Base-by-base conservation (phyloP, 2,888 invertebrate species). In the Melolontha melolontha region DNA sequence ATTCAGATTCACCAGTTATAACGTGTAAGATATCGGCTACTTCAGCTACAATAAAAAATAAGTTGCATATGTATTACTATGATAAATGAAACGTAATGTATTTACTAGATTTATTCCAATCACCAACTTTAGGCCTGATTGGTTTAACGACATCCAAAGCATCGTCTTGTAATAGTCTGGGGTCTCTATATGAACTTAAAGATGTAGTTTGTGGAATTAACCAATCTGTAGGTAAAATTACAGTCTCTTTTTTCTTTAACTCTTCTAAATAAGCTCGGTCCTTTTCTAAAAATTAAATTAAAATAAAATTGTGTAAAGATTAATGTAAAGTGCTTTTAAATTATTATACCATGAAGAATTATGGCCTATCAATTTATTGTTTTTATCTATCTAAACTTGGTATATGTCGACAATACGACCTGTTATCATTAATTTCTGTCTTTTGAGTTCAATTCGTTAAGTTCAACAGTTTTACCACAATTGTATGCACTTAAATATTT, bases 1-100 rank as follows among this genome's bases (percentile, higher is more conserved):
- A 68, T 16, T 68, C 65, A 51, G 34, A 59, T 10, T 59, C 14
- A 17, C 68, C 65, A 5, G 68, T 68, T 12, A 50, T 59, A 5
- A 59, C 34, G 7, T 68, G 42, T n/a, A 68, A 8, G 14, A 68
- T 68, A 29, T 68, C 41, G n/a, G 57, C 49, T 17, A 68, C 39
- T 34, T 59, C 57, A 16, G n/a, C 66, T 66, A 47, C 39, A 65
- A 54, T 12, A 64, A 10, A 41, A n/a, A 27, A 12, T 5, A 11
- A 49, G 49, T 27, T 12, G 22, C 10, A 27, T 14, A 44, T 11
- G 5, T 17, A 41, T 44, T 49, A 14, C 12, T 34, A 12, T 16
- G 12, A 16, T 7, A 14, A 12, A 12, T 54, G 10, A 39, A 34
- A 29, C 14, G 11, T 11, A 7, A 14, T 41, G 39, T 42, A 10